Percentiles rank a stretch among this genome's conserved stretches.
phyloP scores from a whole-genome alignment of 2,797 vertebrate species.

The Diceros bicornis region DNA sequence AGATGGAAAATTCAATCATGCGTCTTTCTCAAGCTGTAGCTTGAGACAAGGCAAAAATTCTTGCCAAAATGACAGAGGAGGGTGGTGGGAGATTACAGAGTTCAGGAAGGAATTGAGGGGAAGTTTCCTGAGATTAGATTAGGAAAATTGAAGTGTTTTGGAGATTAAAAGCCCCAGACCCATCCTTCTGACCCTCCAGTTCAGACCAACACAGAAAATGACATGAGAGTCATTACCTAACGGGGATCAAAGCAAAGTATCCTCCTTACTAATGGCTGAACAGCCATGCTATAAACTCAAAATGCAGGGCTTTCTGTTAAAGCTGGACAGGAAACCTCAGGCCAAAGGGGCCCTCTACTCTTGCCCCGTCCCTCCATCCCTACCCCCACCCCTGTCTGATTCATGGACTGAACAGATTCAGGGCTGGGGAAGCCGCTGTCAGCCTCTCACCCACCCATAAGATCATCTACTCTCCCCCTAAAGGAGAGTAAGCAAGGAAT shows the following conservation, averaged over 20 bases:
- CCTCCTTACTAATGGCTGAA: neutral
- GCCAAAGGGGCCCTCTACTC: neutral
- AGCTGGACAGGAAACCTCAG: neutral
- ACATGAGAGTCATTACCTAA: neutral
- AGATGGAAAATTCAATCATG: neutral
- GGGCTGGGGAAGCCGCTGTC: neutral
- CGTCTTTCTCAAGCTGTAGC: neutral
- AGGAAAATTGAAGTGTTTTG: neutral
- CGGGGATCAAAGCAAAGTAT: neutral
- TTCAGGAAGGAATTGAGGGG: neutral
- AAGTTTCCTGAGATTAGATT: neutral
- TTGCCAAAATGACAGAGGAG: neutral
- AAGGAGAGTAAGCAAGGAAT: neutral
- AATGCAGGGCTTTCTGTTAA: neutral
- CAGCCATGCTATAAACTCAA: neutral
- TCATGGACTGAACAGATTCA: neutral
- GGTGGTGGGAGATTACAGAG: neutral
- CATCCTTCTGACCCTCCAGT: neutral
- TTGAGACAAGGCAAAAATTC: conserved; percentile 24
- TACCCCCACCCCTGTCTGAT: too few species aligned
- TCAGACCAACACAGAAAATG: conserved; percentile 4
- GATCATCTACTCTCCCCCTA: neutral
- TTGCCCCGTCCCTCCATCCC: neutral
- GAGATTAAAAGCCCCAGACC: neutral
- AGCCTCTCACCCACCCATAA: neutral